A percentile compares a stretch with the other conserved stretches of the same genome.
These are phyloP conservation scores for Prochilodus magdalenae DNA, from an alignment of 2,113 vertebrate genomes.

Conservation along the genomic window DNA sequence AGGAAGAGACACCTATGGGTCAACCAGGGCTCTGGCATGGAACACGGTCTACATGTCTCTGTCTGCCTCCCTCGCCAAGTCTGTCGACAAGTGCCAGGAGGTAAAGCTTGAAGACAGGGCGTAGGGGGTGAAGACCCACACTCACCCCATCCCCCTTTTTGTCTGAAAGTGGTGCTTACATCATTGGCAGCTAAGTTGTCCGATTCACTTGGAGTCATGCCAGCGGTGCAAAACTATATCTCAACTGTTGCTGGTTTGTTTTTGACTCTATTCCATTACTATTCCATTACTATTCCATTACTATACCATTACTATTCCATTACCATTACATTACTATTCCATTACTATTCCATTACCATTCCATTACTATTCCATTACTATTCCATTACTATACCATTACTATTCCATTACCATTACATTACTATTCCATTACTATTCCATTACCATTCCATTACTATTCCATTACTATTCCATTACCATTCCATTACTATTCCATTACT, in stretches of 20 bases:
- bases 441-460: too few species aligned
- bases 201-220: constrained; percentile 42
- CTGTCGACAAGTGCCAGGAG: constrained; percentile 24
- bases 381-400: constrained; percentile 11
- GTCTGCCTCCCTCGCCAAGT: constrained; percentile 53
- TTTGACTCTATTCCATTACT: constrained; percentile 39
- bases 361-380: constrained; percentile 6
- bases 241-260: constrained; percentile 48
- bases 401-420: too few species aligned
- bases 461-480: too few species aligned
- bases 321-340: too few species aligned
- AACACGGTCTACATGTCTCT: constrained; percentile 38
- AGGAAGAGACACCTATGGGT: constrained; percentile 6
- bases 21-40: constrained; percentile 25
- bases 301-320: constrained; percentile 11
- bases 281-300: too few species aligned
- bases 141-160: constrained; percentile 1
- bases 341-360: too few species aligned
- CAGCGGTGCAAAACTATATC: constrained; percentile 8
- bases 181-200: constrained; percentile 24
- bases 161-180: constrained; percentile 23
- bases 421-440: too few species aligned
- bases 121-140: not conserved
- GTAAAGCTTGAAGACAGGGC: constrained; percentile 12
- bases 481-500: constrained; percentile 12